Evolutionary conservation across 2,113 vertebrate species (phyloP), one percentile per base, ranked within the genome.

Genomic region (Tretioscincus oriximinensis): DNA sequence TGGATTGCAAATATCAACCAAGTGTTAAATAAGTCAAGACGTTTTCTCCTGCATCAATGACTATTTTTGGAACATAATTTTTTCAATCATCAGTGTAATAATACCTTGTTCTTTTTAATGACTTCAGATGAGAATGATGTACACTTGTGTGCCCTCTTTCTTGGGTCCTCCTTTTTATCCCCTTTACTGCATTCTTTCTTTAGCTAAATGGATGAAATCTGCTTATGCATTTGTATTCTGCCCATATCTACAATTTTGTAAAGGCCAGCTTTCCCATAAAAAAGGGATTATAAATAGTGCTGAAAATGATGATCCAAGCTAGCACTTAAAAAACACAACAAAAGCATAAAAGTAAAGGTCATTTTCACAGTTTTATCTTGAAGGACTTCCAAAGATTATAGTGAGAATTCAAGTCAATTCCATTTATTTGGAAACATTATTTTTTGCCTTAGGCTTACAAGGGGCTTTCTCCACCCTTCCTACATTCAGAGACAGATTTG

Each of bases 231-330:
- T 90, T 79, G 35, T 89, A 90, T 92, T 93, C 89, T 85, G 35
- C 84, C 84, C 83, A 83, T 84, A 85, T 78, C 70, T 85, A 87
- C 41, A 18, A 87, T 86, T 85, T 68, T 84, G 12, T 81, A 94
- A 93, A 92, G 87, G 81, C 90, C 90, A 93, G 66, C 64, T 83
- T 88, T 90, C 7, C 76, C 81, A 91, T 86, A 87, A 90, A 93
- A 92, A 80, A 85, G 1, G 0, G 35, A 82, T 81, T 89, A 88
- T 87, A 92, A 92, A 90, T 84, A 90, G 73, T 87, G n/a, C 66
- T 89, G 87, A 81, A 92, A 93, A 88, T 88, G 91, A 89, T 87
- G 84, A 90, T 85, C 73, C 77, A 88, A 84, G 67, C 76, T 73
- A 90, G 47, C 18, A 90, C 29, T 93, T 91, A 31, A 84, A 90